Base-by-base conservation (phyloP, 2,113 vertebrate genomes). In the Scomber japonicus region DNA sequence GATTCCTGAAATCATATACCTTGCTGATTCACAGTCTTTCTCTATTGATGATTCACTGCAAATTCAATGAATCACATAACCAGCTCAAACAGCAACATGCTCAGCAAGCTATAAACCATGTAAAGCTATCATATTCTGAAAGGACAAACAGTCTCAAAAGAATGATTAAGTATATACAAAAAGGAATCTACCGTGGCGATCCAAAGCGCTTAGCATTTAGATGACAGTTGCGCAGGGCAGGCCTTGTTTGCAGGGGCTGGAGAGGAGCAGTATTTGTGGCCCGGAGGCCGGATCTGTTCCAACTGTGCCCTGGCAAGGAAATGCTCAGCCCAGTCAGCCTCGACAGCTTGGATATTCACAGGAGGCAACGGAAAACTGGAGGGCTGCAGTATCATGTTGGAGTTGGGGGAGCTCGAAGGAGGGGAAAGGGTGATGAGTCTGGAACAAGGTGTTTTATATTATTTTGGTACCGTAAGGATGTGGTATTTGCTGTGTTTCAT, bases 311-410 rank as follows among this genome's bases (percentile, higher is more conserved):
- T 94, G 95, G 94, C 95, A 95, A 88, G 82, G 83, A 91, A 88
- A 87, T 3, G 62, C 54, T 88, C 62, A 65, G 88, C 88, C 87
- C 92, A 88, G 94, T 89, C 92, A 91, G 93, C 81, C 89, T 86
- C 85, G 87, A 95, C 95, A 95, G 95, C 95, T 95, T 95, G 95
- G 94, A 93, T 91, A 90, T 81, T 94, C 82, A 87, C 92, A 89
- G 93, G 94, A 87, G 94, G 94, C 84, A 68, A 86, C 88, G 88
- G 90, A 91, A 89, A 89, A 93, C 79, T 90, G 90, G 89, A 93
- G 88, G 88, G 82, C 71, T 84, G 76, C 82, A 66, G 68, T 65
- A 81, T 81, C 49, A 71, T 75, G 77, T 82, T 71, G 82, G 83
- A 82, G 79, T 75, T 61, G 62, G 70, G 59, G 50, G 72, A 82